Base-by-base conservation (phyloP, 2,113 vertebrate genomes). In the Dipodomys merriami region DNA sequence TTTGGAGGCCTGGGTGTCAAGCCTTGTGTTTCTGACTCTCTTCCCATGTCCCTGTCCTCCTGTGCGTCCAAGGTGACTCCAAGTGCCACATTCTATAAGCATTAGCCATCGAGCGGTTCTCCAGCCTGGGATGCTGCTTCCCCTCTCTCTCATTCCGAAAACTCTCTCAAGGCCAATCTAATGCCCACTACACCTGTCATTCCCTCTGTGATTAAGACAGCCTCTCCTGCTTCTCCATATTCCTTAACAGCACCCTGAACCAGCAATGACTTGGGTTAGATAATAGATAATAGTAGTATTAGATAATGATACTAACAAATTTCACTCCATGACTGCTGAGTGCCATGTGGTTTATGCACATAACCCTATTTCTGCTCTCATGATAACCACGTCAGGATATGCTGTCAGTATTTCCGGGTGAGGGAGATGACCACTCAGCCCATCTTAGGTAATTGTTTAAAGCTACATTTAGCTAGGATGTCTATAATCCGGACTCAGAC, bases 401-500 rank as follows among this genome's bases (percentile, higher is more conserved):
- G 18, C 79, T 9, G n/a, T 23, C 49, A 23, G 6, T 81, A 44
- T 69, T 83, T 79, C 30, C 33, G 71, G 65, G 64, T 60, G 33
- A 46, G 6, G 7, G 65, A 68, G 72, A 46, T 0, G 3, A 46
- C 72, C 73, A 77, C 76, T 53, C 16, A 57, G 29, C 29, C 35
- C 39, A 20, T 29, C 30, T 3, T n/a, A 65, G 39, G 11, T 62
- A 62, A 88, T 10, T 83, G 19, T 25, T 90, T 53, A 39, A 65
- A 74, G 44, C n/a, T 27, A 23, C 77, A 16, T 73, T 87, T 35
- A 71, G 15, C 46, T 18, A 46, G 80, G 71, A 76, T 76, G 16
- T 27, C 44, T 76, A 80, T 74, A 85, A 80, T 69, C 86, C 67
- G 85, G 89, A 89, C 49, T 30, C 25, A 27, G 67, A 85, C 65